These are phyloP conservation scores for Peromyscus attwateri DNA, from an alignment of 2,797 vertebrate genomes.

Conservation along the genomic window DNA sequence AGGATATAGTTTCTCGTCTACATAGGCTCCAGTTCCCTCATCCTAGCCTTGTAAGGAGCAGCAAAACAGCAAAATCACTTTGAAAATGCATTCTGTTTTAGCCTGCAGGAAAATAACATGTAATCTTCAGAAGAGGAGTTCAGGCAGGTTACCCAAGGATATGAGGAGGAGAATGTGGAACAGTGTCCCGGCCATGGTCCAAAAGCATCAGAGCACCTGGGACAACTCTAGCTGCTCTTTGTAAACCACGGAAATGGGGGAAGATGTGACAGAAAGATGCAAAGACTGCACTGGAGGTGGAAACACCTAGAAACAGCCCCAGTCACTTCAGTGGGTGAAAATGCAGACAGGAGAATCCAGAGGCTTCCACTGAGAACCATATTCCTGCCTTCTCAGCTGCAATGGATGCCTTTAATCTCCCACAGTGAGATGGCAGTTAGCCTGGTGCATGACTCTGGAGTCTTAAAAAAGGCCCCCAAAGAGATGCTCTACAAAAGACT, in stretches of 20 bases:
- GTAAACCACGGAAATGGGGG: background rate
- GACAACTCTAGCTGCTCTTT: conserved; percentile 13
- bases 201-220: background rate
- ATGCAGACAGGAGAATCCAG: background rate
- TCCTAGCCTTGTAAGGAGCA: background rate
- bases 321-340: background rate
- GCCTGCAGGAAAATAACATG: conserved; percentile 36
- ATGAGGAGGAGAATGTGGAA: background rate
- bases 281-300: background rate
- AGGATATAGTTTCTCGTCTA: background rate
- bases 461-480: conserved; percentile 35
- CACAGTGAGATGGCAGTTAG: background rate
- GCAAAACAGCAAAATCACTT: conserved; percentile 25
- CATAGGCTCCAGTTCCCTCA: background rate
- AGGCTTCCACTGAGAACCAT: conserved; percentile 43
- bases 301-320: background rate
- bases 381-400: conserved; percentile 39
- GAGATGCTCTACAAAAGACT: conserved; percentile 58
- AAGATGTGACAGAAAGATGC: conserved; percentile 29
- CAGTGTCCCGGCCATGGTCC: conserved; percentile 6
- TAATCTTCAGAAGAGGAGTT: conserved; percentile 1
- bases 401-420: conserved; percentile 42
- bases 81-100: conserved; percentile 56
- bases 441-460: background rate
- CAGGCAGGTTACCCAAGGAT: conserved; percentile 11